Evolutionary conservation across 2,113 vertebrate species (phyloP), one percentile per base, ranked within the genome.

Genomic region (Aegypius monachus): DNA sequence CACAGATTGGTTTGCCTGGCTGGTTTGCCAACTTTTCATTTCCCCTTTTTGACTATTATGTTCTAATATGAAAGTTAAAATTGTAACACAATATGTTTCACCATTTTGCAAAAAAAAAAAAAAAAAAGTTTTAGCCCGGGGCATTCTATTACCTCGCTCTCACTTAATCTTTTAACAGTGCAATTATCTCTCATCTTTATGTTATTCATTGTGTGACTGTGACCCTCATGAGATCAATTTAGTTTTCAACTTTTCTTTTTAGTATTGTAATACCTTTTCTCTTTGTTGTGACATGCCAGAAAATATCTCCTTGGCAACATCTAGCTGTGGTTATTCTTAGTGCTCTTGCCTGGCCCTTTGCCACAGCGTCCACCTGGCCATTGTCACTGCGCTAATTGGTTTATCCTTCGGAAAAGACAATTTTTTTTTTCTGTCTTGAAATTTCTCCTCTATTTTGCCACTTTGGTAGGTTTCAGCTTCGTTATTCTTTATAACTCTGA

Each of bases 181-280:
- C 81, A 96, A 93, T 97, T 96, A 95, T 91, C 81, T 85, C 87
- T 79, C 42, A 56, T 88, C 84, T 91, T 91, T 74, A 32, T 82
- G 47, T 94, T 94, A 61, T 11, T 88, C 62, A 38, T 73, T 90
- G 62, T 94, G 81, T 80, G 59, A 38, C 85, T 82, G 58, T 73
- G 58, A 55, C 59, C 88, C 72, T 88, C 79, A 91, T 88, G 81
- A 88, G 75, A 90, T 93, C 78, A 92, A 67, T 93, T 94, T 90
- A 83, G 68, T 88, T 94, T 96, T 90, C 72, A 86, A 38, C 85
- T 88, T 93, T 71, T 73, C 90, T 94, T 96, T 96, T 89, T 85
- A 93, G 50, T 72, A 59, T 90, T 95, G 75, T 88, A 74, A 88
- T 88, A 73, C 70, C 48, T 94, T 92, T 81, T 62, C 65, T 81